Evolutionary conservation across 2,888 invertebrate species (phyloP), one percentile per base, ranked within the genome.

Genomic region (Tetrapedia diversipes): DNA sequence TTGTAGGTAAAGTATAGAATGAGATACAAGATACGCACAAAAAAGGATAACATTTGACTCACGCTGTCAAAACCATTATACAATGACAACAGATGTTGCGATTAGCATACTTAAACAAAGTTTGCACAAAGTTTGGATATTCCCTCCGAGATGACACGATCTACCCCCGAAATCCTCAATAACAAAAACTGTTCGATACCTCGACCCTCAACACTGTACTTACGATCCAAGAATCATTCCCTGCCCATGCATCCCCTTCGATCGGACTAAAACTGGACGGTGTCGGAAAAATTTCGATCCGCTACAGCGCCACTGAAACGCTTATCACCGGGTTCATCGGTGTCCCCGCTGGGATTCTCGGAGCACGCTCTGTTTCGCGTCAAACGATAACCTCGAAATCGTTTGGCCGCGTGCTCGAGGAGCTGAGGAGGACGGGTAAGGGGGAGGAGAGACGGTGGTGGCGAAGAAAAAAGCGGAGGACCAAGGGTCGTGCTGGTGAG

Each of bases 361-460:
- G 47, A 71, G 56, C 67, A 64, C 78, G 77, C 47, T 79, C 79
- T 51, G 66, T 74, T 74, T 74, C 79, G 70, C 60, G 57, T 64
- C 61, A 71, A 79, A 71, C 79, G 80, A 71, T 80, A 79, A 79
- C 80, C 79, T 49, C 75, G 65, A 71, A 80, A 79, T 74, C 73
- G 80, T 71, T 67, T 66, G 77, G 67, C 61, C 64, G 41, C 60
- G 51, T 51, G 77, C 24, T 66, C 57, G 54, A 43, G 63, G 43
- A 22, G 57, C n/a, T 10, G 45, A 61, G 32, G 11, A 60, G 32
- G 11, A 60, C 45, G 41, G 19, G 59, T 19, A 14, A 45, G 24
- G 14, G 14, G 14, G 16, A 22, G 32, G n/a, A 4, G 61, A 45
- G 32, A 37, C 34, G 39, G 45, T 7, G 14, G 27, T 10, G 22